Conservation (phyloP, 2,797 vertebrate species). For the Premnoplex brunnescens region DNA sequence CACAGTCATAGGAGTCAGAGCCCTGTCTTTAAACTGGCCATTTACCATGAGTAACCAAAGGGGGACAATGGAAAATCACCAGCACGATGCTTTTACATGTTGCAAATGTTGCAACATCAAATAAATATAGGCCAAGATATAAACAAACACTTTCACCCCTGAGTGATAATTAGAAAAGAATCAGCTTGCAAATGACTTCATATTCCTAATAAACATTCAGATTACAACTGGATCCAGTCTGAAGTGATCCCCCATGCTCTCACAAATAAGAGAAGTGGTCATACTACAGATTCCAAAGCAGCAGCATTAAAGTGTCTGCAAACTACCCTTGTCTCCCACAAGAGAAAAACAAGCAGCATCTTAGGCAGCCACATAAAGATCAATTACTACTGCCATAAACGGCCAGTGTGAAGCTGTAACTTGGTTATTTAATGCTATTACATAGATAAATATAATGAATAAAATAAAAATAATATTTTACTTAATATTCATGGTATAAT, state of each 20-base stretch:
- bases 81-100: accelerated
- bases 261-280: neutral
- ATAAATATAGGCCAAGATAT: neutral
- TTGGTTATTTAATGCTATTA: neutral
- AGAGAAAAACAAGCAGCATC: neutral
- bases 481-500: neutral
- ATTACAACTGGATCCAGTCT: neutral
- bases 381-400: neutral
- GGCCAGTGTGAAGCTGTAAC: neutral
- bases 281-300: neutral
- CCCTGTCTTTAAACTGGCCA: neutral
- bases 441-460: neutral
- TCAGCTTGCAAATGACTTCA: neutral
- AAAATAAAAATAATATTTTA: neutral
- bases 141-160: neutral
- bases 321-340: neutral
- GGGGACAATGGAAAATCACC: neutral
- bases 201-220: neutral
- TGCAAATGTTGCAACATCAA: neutral
- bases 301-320: neutral
- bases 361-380: neutral
- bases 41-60: neutral
- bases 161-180: neutral
- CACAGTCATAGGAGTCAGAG: accelerated
- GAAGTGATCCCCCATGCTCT: neutral